These are phyloP conservation scores for Phacellophora camtschatica DNA, from an alignment of 30 jellyfish, hydroid and myxozoan genomes.

Conservation along the genomic window DNA sequence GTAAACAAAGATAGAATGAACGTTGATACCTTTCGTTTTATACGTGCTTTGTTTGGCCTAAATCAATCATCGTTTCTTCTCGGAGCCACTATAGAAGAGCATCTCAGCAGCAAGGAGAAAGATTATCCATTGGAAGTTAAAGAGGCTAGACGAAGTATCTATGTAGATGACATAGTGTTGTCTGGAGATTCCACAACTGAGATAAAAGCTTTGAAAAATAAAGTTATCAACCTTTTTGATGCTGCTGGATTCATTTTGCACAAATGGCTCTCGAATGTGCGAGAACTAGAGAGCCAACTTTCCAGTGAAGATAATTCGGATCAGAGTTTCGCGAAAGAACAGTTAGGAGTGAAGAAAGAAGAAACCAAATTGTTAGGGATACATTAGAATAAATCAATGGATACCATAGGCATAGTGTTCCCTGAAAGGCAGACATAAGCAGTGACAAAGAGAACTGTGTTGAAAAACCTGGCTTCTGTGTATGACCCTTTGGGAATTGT, in stretches of 20 bases:
- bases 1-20: too few species aligned
- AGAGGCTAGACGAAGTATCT: conserved; percentile 22
- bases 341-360: neutral
- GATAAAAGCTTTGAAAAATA: too few species aligned
- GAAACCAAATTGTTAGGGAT: conserved; percentile 21
- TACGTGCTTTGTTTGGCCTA: too few species aligned
- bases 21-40: too few species aligned
- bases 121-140: neutral
- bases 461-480: conserved; percentile 21
- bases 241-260: conserved; percentile 54
- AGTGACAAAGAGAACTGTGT: conserved; percentile 31
- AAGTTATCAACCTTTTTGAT: conserved; percentile 2
- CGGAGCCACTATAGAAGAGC: too few species aligned
- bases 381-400: neutral
- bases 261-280: too few species aligned
- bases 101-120: too few species aligned
- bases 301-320: neutral
- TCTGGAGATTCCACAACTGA: conserved; percentile 42
- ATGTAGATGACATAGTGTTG: conserved; percentile 71
- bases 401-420: neutral
- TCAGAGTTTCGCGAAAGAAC: conserved; percentile 53
- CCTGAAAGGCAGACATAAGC: neutral
- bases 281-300: conserved; percentile 35
- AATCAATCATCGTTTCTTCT: too few species aligned
- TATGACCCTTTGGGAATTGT: conserved; percentile 53